Base-by-base conservation (phyloP, 2,113 vertebrate genomes). In the Falco punctatus region DNA sequence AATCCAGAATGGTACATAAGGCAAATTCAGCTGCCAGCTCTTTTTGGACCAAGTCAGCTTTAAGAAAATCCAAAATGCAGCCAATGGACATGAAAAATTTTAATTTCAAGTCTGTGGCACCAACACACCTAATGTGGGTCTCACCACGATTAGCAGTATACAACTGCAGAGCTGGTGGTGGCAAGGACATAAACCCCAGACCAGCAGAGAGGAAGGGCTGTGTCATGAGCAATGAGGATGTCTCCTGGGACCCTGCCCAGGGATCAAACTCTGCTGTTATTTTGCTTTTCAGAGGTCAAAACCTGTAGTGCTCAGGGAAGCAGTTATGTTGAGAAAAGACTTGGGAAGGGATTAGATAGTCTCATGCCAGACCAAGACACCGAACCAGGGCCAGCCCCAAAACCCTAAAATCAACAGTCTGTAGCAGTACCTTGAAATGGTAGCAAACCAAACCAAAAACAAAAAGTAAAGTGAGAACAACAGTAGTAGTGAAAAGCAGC, bases 181-280 rank as follows among this genome's bases (percentile, higher is more conserved):
- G 14, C 3, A 5, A 32, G 26, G 14, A 11, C 12, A 0, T 33
- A 72, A 55, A 78, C 58, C 19, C 4, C 15, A 72, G 58, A 57
- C 13, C 15, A 85, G 30, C 5, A 26, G 20, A 55, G 10, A 22
- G 1, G 0, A 0, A 33, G 9, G 2, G 9, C 49, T 64, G 20
- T 0, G 0, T 11, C 2, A 0, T n/a, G 30, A 67, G 8, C 5
- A 40, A 15, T 1, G 1, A 11, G 18, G 15, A 26, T 40, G 3
- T 32, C 30, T 58, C 23, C 27, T 35, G 38, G 21, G 38, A 62
- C 9, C 5, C 46, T 55, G 6, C 4, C 5, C 5, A 42, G 26
- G 17, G 23, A 59, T 40, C 18, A 44, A 77, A 62, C 15, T 3
- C 22, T 44, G 10, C 20, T 58, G 30, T 9, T 61, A 3, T 42